Base-by-base conservation (phyloP, 2,113 vertebrate species). In the Vulpes ferrilata region DNA sequence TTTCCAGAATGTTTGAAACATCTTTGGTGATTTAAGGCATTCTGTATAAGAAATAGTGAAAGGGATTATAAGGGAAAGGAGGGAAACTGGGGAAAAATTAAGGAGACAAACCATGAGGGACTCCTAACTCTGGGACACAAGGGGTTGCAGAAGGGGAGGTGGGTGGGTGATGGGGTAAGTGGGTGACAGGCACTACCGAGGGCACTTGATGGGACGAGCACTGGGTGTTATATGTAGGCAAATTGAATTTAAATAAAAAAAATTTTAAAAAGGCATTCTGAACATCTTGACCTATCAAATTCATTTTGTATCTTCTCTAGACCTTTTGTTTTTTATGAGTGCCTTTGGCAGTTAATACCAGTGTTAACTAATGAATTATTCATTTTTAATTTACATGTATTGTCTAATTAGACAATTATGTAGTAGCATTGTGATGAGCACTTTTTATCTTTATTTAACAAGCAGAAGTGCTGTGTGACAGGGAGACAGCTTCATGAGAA, bases 351-450 rank as follows among this genome's bases (percentile, higher is more conserved):
- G 0, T 87, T 84, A 69, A 30, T 90, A 51, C 43, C n/a, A 86
- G 11, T 67, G 4, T 83, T 83, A 55, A 62, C 82, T 94, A 93
- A 80, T 71, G 84, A 93, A 67, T 91, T 85, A 51, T 3, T 97
- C 35, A 51, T 83, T 94, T 95, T 96, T 11, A 90, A 3, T 84
- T 88, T 78, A 43, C 20, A 23, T 91, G 88, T 6, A 30, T 81
- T 43, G 43, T 43, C 43, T 43, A 43, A 43, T 43, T 59, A 88
- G 78, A 38, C 62, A 67, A 15, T 38, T 88, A 11, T 76, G 19
- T 43, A 65, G 30, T 59, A 32, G 19, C 67, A 30, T 79, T 83
- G 38, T 90, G 55, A 79, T 93, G 30, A 78, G 43, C 3, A 48
- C 59, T 79, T 79, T 64, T 19, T 73, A 11, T 67, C 78, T 60